Evolutionary conservation across 2,888 invertebrate species (phyloP).

Genomic region (Odontothrips loti): DNA sequence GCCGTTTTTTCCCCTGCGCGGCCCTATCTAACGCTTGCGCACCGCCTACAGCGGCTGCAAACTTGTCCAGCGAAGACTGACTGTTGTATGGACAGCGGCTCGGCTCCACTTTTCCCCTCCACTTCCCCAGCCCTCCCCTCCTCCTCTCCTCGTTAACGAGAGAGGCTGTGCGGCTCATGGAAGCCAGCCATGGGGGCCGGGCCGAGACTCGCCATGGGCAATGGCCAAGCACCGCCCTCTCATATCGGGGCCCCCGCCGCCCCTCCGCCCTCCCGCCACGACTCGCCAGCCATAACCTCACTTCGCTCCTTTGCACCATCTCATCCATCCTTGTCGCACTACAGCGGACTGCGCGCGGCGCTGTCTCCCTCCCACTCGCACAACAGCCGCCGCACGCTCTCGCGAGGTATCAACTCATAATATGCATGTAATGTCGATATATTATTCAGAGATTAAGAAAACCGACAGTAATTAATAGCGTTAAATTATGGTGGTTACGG

Average conservation of each 20-base stretch:
- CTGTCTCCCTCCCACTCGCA: not conserved
- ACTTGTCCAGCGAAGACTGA: not conserved
- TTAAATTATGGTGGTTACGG: constrained; percentile 12
- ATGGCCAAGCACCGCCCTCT: constrained; percentile 7
- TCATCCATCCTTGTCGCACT: not conserved
- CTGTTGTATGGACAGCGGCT: not conserved
- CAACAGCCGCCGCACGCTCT: not conserved
- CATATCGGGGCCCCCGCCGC: not conserved
- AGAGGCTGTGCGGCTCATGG: not conserved
- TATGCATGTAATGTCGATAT: constrained; percentile 23
- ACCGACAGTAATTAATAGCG: constrained; percentile 23
- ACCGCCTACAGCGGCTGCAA: too few relatives aligned
- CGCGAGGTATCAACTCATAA: not conserved
- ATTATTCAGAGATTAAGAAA: constrained; percentile 25
- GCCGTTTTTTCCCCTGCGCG: too few relatives aligned
- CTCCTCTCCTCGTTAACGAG: not conserved
- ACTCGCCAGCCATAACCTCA: not conserved
- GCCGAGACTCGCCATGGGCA: not conserved
- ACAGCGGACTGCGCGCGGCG: too few relatives aligned
- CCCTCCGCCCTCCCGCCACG: not conserved
- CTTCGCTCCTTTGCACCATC: not conserved
- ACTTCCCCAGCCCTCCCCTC: not conserved
- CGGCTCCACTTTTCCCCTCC: not conserved
- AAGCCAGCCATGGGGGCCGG: not conserved
- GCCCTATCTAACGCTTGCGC: too few relatives aligned